Evolutionary conservation across 2,797 vertebrate species (phyloP), one percentile per base, ranked within the genome.

Genomic region (Sternotherus odoratus): DNA sequence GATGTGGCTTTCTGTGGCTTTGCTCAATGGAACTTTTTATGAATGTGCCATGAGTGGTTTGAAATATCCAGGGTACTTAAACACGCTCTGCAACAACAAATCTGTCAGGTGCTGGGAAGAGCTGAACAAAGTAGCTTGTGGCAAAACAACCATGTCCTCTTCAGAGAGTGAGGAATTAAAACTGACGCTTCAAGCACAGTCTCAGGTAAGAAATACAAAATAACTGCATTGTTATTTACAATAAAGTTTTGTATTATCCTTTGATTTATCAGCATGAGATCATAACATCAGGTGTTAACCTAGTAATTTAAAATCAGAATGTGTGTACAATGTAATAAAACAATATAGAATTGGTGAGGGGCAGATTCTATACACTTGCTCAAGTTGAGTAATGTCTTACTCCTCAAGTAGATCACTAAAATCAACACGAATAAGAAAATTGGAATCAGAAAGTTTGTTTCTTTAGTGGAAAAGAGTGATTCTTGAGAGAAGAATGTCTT

Each of bases 1-100:
- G 54, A 99, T 99, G 98, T 99, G 99, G 99, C 98, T 99, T 81
- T 98, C 98, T 2, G 99, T 99, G 96, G 99, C 99, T 85, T 96
- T 99, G 95, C 99, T 99, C 92, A 99, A 99, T 0, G 99, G 98
- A 36, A 99, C 98, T 7, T 99, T 99, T 90, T 99, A 99, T 3
- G 98, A 99, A 93, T 99, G 99, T 94, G 99, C 99, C 3, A 98
- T 99, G 97, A 99, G 99, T 0, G 99, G 99, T 5, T 97, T 99
- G 3, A 93, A 98, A 12, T 98, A 98, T 2, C 97, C 97, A 75
- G 4, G 96, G 57, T 98, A 99, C 85, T 96, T 99, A 86, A 15
- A 98, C 0, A 48, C 98, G 48, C 98, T 99, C 85, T 99, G 99
- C 82, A 97, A 98, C 86, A 98, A 98, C 94, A 99, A 98, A 95